Evolutionary conservation across 2,797 vertebrate species (phyloP), one percentile per base, ranked within the genome.

Genomic region (Rhadinocentrus ornatus): DNA sequence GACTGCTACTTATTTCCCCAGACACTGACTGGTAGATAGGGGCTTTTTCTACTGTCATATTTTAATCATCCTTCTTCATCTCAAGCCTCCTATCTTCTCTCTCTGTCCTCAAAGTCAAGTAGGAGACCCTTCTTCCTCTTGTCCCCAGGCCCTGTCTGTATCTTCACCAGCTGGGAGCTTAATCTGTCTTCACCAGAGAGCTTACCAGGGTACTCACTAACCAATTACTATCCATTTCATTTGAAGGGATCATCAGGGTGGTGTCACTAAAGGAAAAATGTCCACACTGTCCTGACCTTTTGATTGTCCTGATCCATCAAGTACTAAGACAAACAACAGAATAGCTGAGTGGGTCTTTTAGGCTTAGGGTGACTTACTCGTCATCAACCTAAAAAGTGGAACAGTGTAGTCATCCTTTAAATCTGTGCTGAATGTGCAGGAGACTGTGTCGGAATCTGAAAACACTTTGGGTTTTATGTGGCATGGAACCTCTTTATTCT

Each of bases 61-160:
- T 73, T 83, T 90, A 92, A 91, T 91, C 87, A 77, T 71, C 41
- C 83, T 70, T 72, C 83, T 78, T 82, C 79, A 78, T 84, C 84
- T 84, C 66, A 60, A 77, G 73, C 66, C 24, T 69, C 78, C 75
- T 67, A 62, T 86, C 81, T 75, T 79, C 65, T 73, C 62, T 63
- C 63, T 66, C 66, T 34, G 68, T 86, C 75, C 83, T 89, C 88
- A 89, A 89, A 92, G 89, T 90, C 87, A 91, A 87, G 80, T 56
- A 75, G 81, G 70, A 82, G 75, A 77, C 71, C 72, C 66, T 83
- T 44, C 73, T 69, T 37, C 52, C 70, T 64, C 29, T 53, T 1
- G 60, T 80, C 71, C 83, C 56, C 20, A 53, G 66, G 54, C 63
- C 52, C 58, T 48, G 61, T 34, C 69, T 12, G 27, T 88, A 81